A percentile compares a stretch with the other conserved stretches of the same genome.
phyloP scores from a whole-genome alignment of 2,113 vertebrate species.

The Malurus melanocephalus region DNA sequence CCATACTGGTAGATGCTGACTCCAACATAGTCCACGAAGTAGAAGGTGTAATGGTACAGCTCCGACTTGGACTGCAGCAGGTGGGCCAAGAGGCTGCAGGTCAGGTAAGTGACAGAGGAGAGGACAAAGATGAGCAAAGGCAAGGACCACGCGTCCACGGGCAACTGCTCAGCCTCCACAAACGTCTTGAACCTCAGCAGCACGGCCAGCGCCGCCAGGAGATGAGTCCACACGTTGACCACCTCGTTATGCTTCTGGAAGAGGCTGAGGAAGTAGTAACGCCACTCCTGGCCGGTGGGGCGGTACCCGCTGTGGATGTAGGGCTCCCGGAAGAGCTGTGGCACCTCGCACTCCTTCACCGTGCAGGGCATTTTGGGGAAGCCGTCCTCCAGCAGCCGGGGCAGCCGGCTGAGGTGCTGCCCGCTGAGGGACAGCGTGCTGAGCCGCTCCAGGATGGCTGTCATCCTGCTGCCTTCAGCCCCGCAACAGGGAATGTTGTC shows the following conservation, averaged over 20 bases:
- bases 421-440: slow-evolving; percentile 78
- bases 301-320: slow-evolving; percentile 88
- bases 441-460: slow-evolving; percentile 79
- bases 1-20: slow-evolving; percentile 90
- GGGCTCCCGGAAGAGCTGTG: slow-evolving; percentile 86
- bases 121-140: slow-evolving; percentile 83
- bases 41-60: slow-evolving; percentile 87
- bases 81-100: slow-evolving; percentile 87
- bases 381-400: slow-evolving; percentile 73
- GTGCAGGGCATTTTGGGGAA: slow-evolving; percentile 81
- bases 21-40: slow-evolving; percentile 91
- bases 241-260: slow-evolving; percentile 93
- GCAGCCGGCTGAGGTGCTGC: slow-evolving; percentile 80
- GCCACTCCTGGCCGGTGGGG: slow-evolving; percentile 82
- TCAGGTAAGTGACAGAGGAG: slow-evolving; percentile 83
- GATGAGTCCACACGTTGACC: slow-evolving; percentile 91
- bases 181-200: slow-evolving; percentile 83
- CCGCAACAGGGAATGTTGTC: fast-evolving
- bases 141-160: slow-evolving; percentile 61
- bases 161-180: slow-evolving; percentile 63
- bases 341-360: slow-evolving; percentile 79
- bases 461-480: slow-evolving; percentile 36
- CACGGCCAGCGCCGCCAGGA: slow-evolving; percentile 79
- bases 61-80: slow-evolving; percentile 90
- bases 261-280: slow-evolving; percentile 88